phyloP scores from a whole-genome alignment of 2,113 vertebrate genomes.

The Zeus faber region DNA sequence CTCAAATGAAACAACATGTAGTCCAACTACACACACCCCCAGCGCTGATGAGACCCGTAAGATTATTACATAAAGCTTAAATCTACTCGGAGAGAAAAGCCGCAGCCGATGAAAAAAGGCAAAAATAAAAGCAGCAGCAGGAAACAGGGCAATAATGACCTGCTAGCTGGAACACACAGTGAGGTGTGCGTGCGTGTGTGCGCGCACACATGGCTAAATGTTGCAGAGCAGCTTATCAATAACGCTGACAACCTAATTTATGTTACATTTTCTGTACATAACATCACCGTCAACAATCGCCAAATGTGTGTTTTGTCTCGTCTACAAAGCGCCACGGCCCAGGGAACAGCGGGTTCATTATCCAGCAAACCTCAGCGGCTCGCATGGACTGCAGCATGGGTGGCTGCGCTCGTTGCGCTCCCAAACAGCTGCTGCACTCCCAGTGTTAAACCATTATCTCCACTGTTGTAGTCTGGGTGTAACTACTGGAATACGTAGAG shows the following conservation, averaged over 20 bases:
- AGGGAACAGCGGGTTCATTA: constrained; percentile 33
- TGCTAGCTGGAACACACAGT: neutral
- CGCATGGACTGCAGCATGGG: constrained; percentile 23
- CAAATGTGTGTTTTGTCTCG: constrained; percentile 38
- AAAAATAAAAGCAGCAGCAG: neutral
- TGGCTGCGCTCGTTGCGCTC: constrained; percentile 6
- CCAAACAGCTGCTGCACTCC: constrained; percentile 1
- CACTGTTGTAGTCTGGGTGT: too few species aligned
- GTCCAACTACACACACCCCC: constrained; percentile 28
- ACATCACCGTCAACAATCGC: constrained; percentile 55
- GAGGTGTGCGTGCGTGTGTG: neutral
- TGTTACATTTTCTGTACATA: constrained; percentile 47
- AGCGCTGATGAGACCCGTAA: constrained; percentile 33
- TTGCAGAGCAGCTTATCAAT: constrained; percentile 64
- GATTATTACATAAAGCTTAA: constrained; percentile 62
- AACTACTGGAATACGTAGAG: too few species aligned
- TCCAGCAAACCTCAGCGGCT: constrained; percentile 32
- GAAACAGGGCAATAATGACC: neutral
- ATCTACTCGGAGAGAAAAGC: constrained; percentile 42
- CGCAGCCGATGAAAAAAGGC: constrained; percentile 49
- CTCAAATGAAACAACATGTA: constrained; percentile 7
- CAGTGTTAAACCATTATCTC: too few species aligned
- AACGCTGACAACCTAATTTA: constrained; percentile 65
- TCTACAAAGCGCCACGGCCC: neutral
- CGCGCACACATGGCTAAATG: constrained; percentile 53